A percentile compares a stretch with the other conserved stretches of the same genome.
Evolutionary conservation across 2,113 vertebrate species (phyloP).

Genomic region (Neodontobutis hainanensis): DNA sequence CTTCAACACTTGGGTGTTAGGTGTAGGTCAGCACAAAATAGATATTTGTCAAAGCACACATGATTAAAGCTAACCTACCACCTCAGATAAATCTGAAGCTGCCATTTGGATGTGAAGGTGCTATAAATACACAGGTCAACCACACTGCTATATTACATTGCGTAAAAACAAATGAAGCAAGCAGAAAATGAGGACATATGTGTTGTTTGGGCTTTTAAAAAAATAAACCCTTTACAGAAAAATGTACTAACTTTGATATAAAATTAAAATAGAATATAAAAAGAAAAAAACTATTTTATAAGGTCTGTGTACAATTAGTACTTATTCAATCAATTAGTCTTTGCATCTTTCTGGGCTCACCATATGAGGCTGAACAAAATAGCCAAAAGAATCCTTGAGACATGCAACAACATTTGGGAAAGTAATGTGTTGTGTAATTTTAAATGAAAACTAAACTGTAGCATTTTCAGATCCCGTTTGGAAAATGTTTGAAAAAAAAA

Average conservation of each 20-base stretch:
- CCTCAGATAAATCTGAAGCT: constrained; percentile 30
- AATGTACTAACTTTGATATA: too few species aligned
- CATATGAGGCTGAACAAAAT: too few species aligned
- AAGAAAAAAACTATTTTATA: too few species aligned
- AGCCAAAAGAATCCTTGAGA: too few species aligned
- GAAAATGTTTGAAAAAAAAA: not conserved
- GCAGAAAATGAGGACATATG: not conserved
- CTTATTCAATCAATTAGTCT: too few species aligned
- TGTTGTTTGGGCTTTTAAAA: too few species aligned
- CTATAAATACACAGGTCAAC: not conserved
- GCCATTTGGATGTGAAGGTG: constrained; percentile 5
- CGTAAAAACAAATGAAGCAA: not conserved
- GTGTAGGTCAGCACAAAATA: constrained; percentile 67
- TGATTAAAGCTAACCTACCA: constrained; percentile 11
- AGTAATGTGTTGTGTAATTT: not conserved
- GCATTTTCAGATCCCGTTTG: not conserved
- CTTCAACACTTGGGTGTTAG: constrained; percentile 71
- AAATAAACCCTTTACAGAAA: too few species aligned
- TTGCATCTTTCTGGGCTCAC: too few species aligned
- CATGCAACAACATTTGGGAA: too few species aligned
- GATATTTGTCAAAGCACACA: constrained; percentile 37
- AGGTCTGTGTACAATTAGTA: too few species aligned
- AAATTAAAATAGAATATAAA: too few species aligned
- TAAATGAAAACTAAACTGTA: not conserved
- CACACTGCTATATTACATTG: not conserved